These are phyloP conservation scores for Callospermophilus lateralis DNA, from an alignment of 2,113 vertebrate species.

Conservation along the genomic window DNA sequence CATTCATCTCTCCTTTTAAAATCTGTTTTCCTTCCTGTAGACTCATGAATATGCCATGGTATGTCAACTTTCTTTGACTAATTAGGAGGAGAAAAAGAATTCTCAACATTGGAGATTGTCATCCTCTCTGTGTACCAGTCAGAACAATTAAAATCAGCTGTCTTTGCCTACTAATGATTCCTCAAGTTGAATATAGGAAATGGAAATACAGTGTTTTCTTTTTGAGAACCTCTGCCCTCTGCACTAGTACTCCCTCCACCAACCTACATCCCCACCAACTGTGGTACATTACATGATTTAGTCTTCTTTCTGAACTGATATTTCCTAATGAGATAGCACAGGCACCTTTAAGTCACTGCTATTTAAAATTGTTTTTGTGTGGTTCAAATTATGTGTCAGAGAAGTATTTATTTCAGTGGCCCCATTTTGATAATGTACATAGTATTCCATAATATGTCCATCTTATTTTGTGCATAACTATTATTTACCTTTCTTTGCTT, in stretches of 20 bases:
- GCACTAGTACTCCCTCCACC: neutral
- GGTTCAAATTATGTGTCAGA: neutral
- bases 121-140: slow-evolving; percentile 58
- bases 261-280: neutral
- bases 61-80: slow-evolving; percentile 76
- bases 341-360: neutral
- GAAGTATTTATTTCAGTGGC: slow-evolving; percentile 40
- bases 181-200: neutral
- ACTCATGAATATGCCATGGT: slow-evolving; percentile 76
- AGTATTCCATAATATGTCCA: neutral
- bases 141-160: slow-evolving; percentile 73
- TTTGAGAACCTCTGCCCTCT: neutral
- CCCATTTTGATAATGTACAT: neutral
- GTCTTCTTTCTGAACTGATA: slow-evolving; percentile 31
- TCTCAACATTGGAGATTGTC: slow-evolving; percentile 67
- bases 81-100: slow-evolving; percentile 62
- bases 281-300: neutral
- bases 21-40: slow-evolving; percentile 64
- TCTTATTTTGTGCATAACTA: slow-evolving; percentile 49
- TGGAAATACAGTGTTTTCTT: slow-evolving; percentile 44
- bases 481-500: slow-evolving; percentile 45
- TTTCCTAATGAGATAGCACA: slow-evolving; percentile 36
- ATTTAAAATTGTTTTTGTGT: slow-evolving; percentile 56
- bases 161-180: slow-evolving; percentile 60
- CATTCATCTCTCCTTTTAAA: slow-evolving; percentile 76